Evolutionary conservation across 1,140 invertebrate species (phyloP).

Genomic region (Limonius californicus): DNA sequence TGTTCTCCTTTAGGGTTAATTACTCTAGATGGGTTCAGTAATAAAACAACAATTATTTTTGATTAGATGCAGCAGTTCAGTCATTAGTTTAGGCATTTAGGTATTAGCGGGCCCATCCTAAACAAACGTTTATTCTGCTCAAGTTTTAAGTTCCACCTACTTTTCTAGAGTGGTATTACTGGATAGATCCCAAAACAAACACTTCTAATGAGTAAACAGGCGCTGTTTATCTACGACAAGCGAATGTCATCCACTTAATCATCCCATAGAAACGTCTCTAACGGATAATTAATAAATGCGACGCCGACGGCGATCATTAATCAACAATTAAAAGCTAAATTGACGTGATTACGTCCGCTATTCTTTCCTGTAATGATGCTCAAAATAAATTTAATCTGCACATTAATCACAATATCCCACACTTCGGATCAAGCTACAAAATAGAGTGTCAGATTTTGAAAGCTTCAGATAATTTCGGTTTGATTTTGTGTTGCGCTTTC

Average conservation of each 20-base stretch:
- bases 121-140: conserved; percentile 6
- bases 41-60: too few species aligned
- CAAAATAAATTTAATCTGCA: conserved; percentile 16
- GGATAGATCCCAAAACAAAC: conserved; percentile 36
- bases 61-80: too few species aligned
- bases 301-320: conserved; percentile 28
- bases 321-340: conserved; percentile 34
- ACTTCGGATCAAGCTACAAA: not conserved
- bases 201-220: conserved; percentile 36
- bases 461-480: too few species aligned
- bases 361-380: conserved; percentile 19
- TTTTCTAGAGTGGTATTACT: conserved; percentile 26
- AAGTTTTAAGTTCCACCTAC: conserved; percentile 9
- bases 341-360: conserved; percentile 26
- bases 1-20: too few species aligned
- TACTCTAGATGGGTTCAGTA: too few species aligned
- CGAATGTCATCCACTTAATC: conserved; percentile 37
- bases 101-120: not conserved
- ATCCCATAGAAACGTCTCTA: conserved; percentile 33
- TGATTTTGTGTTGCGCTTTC: too few species aligned
- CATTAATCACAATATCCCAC: conserved; percentile 8
- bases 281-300: conserved; percentile 36
- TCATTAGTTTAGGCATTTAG: too few species aligned
- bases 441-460: too few species aligned
- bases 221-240: conserved; percentile 34